Evolutionary conservation across 2,888 invertebrate species (phyloP).

Genomic region (Autographa gamma): DNA sequence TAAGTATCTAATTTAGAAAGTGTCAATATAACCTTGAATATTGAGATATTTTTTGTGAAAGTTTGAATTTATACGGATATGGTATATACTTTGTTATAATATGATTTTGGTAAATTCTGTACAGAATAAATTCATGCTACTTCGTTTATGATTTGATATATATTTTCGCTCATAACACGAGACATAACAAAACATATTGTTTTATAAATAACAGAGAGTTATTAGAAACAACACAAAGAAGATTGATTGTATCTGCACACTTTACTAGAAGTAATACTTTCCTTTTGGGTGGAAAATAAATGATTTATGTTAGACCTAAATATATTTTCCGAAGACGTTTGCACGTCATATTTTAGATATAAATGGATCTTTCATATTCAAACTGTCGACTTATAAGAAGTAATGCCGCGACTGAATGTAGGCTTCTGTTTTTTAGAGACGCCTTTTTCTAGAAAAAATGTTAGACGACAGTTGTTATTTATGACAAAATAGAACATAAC

Average conservation of each 20-base stretch:
- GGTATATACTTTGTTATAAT: too few relatives aligned
- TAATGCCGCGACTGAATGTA: background rate
- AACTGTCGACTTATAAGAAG: background rate
- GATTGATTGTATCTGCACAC: slow-evolving; percentile 1
- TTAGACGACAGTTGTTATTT: too few relatives aligned
- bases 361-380: slow-evolving; percentile 1
- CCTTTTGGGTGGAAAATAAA: background rate
- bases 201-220: background rate
- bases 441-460: too few relatives aligned
- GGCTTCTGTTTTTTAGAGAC: background rate
- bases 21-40: background rate
- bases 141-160: too few relatives aligned
- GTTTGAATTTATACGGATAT: too few relatives aligned
- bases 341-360: slow-evolving; percentile 1
- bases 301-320: slow-evolving; percentile 4
- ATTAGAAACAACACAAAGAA: slow-evolving; percentile 1
- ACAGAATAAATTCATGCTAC: too few relatives aligned
- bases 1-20: background rate
- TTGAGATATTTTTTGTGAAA: too few relatives aligned
- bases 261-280: slow-evolving; percentile 4
- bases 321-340: slow-evolving; percentile 4
- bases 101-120: too few relatives aligned
- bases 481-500: too few relatives aligned
- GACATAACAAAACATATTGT: background rate
- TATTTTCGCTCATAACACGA: background rate